Conservation (phyloP, 2,113 vertebrate species). For the Stigmatopora nigra region DNA sequence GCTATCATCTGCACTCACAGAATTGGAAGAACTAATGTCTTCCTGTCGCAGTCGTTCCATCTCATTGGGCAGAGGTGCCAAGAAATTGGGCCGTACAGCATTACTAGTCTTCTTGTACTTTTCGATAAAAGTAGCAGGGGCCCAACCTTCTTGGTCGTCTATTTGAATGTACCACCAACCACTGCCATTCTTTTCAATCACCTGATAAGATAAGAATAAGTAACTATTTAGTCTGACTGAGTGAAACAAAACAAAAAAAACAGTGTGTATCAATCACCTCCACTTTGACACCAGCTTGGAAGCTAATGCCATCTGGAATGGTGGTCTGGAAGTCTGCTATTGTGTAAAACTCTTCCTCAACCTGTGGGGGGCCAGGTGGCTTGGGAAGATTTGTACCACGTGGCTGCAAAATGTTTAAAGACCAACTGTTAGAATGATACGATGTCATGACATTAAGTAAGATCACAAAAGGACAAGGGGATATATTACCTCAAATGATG, state of each 20-base stretch:
- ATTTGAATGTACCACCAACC: conserved; percentile 99
- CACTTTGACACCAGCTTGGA: conserved; percentile 93
- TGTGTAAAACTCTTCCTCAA: conserved; percentile 97
- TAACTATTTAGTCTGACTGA: background rate
- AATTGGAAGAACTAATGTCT: conserved; percentile 45
- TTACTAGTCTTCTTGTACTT: conserved; percentile 98
- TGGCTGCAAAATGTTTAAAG: conserved; percentile 67
- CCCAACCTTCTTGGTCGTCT: conserved; percentile 96
- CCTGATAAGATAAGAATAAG: conserved; percentile 58
- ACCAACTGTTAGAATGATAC: background rate
- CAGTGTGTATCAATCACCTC: conserved; percentile 72
- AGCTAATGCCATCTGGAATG: conserved; percentile 96
- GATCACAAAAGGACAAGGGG: background rate
- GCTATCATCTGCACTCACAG: conserved; percentile 58
- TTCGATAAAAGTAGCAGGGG: conserved; percentile 90
- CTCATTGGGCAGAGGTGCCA: conserved; percentile 85
- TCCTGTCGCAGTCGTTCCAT: conserved; percentile 78
- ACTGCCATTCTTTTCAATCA: conserved; percentile 93
- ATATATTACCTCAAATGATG: background rate
- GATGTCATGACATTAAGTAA: background rate
- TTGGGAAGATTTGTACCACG: conserved; percentile 89
- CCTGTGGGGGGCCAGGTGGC: conserved; percentile 87
- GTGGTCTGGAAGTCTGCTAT: conserved; percentile 98
- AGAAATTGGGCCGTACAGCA: conserved; percentile 84
- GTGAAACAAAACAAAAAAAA: background rate